Evolutionary conservation across 1,140 invertebrate genomes (phyloP).

Genomic region (Hypothenemus hampei): DNA sequence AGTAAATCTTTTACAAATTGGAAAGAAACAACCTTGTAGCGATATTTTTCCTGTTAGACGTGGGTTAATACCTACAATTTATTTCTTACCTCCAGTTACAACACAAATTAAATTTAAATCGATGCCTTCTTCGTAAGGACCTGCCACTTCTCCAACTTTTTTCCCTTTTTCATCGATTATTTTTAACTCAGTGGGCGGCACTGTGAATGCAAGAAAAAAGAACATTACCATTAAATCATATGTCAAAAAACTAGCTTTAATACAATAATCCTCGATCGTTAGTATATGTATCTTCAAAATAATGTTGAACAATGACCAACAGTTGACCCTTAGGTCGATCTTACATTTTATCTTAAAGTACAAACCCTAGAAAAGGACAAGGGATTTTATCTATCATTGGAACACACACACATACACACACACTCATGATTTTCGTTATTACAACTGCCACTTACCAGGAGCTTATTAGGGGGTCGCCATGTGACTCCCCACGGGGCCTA

Average conservation of each 20-base stretch:
- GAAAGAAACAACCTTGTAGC: neutral
- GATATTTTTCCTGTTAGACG: neutral
- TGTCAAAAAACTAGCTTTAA: neutral
- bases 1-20: neutral
- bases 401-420: too few species aligned
- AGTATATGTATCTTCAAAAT: too few species aligned
- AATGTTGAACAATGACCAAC: too few species aligned
- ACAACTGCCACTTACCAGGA: conserved; percentile 14
- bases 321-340: conserved; percentile 7
- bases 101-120: conserved; percentile 76
- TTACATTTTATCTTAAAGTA: conserved; percentile 19
- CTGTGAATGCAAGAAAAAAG: conserved; percentile 52
- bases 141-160: conserved; percentile 64
- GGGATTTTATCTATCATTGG: conserved; percentile 19
- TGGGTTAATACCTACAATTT: too few species aligned
- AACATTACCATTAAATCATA: too few species aligned
- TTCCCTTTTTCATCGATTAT: conserved; percentile 75
- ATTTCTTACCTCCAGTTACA: conserved; percentile 71
- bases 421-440: conserved; percentile 24
- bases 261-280: too few species aligned
- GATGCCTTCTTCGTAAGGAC: conserved; percentile 80
- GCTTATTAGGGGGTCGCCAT: conserved; percentile 3
- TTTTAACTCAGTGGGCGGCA: conserved; percentile 73
- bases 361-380: conserved; percentile 9
- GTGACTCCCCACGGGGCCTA: conserved; percentile 7